These are phyloP conservation scores for Chrysaora quinquecirrha DNA, from an alignment of 30 jellyfish, hydroid and myxozoan genomes.

Conservation along the genomic window DNA sequence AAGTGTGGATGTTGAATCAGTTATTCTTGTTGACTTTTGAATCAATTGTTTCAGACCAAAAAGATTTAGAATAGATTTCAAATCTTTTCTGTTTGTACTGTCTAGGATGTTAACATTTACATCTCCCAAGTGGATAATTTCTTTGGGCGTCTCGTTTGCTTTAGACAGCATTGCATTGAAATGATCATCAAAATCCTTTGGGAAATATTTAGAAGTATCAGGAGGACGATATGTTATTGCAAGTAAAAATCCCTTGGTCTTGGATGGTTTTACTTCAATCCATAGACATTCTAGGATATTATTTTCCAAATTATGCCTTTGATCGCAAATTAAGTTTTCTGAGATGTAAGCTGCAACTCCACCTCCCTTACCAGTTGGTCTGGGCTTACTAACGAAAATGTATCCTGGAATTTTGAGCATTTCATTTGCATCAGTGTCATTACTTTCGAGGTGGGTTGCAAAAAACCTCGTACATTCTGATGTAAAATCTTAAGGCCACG, in stretches of 20 bases:
- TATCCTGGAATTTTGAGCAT: constrained; percentile 71
- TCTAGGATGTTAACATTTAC: constrained; percentile 44
- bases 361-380: constrained; percentile 66
- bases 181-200: constrained; percentile 56
- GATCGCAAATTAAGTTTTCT: constrained; percentile 62
- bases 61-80: constrained; percentile 43
- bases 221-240: constrained; percentile 64
- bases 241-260: constrained; percentile 39
- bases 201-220: constrained; percentile 51
- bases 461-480: constrained; percentile 80
- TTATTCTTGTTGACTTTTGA: constrained; percentile 67
- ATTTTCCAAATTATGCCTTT: constrained; percentile 52
- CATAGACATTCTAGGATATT: constrained; percentile 58
- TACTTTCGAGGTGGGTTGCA: constrained; percentile 69
- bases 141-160: constrained; percentile 66
- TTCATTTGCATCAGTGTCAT: constrained; percentile 48
- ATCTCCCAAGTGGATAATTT: constrained; percentile 54
- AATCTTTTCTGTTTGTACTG: constrained; percentile 41
- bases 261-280: constrained; percentile 52
- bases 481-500: constrained; percentile 72
- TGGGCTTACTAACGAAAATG: constrained; percentile 64
- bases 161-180: constrained; percentile 58
- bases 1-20: constrained; percentile 68
- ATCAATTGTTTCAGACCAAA: constrained; percentile 66
- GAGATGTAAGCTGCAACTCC: constrained; percentile 79